These are phyloP conservation scores for Spisula subtruncata DNA, from an alignment of 2,888 invertebrate genomes.

Conservation along the genomic window DNA sequence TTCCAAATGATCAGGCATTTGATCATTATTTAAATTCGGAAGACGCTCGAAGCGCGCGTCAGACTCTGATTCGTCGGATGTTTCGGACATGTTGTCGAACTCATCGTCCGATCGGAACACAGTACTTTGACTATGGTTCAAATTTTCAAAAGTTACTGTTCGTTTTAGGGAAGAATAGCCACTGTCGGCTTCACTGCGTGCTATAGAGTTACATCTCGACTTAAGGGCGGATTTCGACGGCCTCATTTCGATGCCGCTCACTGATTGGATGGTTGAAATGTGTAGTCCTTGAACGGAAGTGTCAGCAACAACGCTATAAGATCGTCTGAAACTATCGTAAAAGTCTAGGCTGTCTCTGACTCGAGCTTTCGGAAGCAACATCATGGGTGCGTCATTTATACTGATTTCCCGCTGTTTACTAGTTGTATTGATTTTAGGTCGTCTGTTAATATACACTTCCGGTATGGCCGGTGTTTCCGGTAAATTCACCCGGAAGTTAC, in stretches of 20 bases:
- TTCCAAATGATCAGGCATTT: conserved; percentile 66
- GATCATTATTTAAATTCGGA: neutral
- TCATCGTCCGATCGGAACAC: conserved; percentile 65
- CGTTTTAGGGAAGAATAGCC: conserved; percentile 69
- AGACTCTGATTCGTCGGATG: conserved; percentile 43
- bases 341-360: conserved; percentile 60
- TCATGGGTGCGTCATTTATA: conserved; percentile 72
- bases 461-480: conserved; percentile 58
- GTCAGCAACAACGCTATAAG: conserved; percentile 65
- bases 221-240: conserved; percentile 63
- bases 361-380: conserved; percentile 69
- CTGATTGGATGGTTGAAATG: conserved; percentile 66
- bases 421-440: conserved; percentile 15
- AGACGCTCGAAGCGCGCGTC: conserved; percentile 35
- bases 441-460: conserved; percentile 55
- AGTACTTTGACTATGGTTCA: conserved; percentile 64
- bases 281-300: conserved; percentile 63
- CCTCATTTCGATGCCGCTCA: conserved; percentile 42
- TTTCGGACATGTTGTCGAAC: conserved; percentile 61
- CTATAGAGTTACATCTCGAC: conserved; percentile 40
- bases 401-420: conserved; percentile 51
- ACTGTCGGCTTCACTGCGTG: conserved; percentile 67
- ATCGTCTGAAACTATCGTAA: conserved; percentile 53
- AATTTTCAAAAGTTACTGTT: conserved; percentile 68
- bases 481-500: conserved; percentile 59